Evolutionary conservation across 1,140 invertebrate species (phyloP).

Genomic region (Formica exsecta): DNA sequence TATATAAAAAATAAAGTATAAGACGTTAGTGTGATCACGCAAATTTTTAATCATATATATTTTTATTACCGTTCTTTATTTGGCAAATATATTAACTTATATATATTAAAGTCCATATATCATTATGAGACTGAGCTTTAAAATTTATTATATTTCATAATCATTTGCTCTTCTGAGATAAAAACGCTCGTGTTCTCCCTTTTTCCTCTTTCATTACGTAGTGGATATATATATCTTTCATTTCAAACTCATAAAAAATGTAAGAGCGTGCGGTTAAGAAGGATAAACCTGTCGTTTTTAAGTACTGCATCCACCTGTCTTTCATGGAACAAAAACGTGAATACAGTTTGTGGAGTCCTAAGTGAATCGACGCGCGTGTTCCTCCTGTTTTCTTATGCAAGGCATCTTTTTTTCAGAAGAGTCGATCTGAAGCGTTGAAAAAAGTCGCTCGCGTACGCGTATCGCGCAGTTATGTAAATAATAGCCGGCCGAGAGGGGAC

Average conservation of each 20-base stretch:
- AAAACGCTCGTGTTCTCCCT: neutral
- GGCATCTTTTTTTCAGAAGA: neutral
- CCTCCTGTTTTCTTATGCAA: conserved; percentile 39
- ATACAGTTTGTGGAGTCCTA: conserved; percentile 27
- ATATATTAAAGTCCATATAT: neutral
- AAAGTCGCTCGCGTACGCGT: neutral
- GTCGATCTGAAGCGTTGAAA: conserved; percentile 36
- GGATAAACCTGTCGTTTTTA: conserved; percentile 25
- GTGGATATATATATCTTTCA: conserved; percentile 21
- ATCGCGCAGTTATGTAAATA: conserved; percentile 76
- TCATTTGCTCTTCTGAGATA: neutral
- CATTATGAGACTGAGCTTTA: neutral
- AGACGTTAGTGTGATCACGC: neutral
- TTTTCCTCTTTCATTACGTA: neutral
- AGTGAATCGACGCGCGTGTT: conserved; percentile 35
- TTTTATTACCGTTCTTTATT: neutral
- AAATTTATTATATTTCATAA: neutral
- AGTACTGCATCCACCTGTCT: conserved; percentile 34
- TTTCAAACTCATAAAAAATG: conserved; percentile 36
- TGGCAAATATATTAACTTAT: neutral
- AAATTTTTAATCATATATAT: neutral
- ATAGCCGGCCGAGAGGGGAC: conserved; percentile 57
- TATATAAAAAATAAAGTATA: neutral
- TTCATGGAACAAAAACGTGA: conserved; percentile 20
- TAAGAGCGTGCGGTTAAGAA: conserved; percentile 26